Conservation (phyloP, 2,888 invertebrate genomes). For the Pedicia rivosa region DNA sequence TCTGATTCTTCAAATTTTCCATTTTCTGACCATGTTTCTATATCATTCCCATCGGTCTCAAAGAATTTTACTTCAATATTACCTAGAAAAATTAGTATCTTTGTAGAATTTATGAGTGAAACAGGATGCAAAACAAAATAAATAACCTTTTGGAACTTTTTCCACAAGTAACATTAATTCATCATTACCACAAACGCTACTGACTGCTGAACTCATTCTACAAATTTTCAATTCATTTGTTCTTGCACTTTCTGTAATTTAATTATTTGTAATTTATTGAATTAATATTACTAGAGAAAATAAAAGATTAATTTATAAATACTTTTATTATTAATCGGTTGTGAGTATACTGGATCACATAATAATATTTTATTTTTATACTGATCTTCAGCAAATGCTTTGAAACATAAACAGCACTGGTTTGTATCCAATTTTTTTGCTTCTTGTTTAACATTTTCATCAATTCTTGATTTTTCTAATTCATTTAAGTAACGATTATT, state of each 20-base stretch:
- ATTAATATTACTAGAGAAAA: background rate
- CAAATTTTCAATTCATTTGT: slow-evolving; percentile 73
- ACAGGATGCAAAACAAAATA: too few relatives aligned
- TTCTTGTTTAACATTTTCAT: slow-evolving; percentile 38
- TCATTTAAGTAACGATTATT: too few relatives aligned
- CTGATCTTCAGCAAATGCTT: slow-evolving; percentile 48
- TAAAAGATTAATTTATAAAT: slow-evolving; percentile 12
- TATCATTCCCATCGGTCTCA: slow-evolving; percentile 51
- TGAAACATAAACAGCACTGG: slow-evolving; percentile 61
- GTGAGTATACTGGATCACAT: slow-evolving; percentile 53
- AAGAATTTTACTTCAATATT: slow-evolving; percentile 73
- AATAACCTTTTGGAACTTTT: slow-evolving; percentile 77
- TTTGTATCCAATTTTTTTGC: slow-evolving; percentile 60
- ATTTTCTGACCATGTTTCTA: slow-evolving; percentile 50
- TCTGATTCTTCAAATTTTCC: slow-evolving; percentile 66
- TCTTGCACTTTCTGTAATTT: slow-evolving; percentile 59
- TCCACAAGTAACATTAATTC: slow-evolving; percentile 71
- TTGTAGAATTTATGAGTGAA: too few relatives aligned
- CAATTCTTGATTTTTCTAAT: too few relatives aligned
- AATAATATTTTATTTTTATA: slow-evolving; percentile 37
- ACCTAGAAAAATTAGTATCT: slow-evolving; percentile 37
- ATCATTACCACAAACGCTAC: slow-evolving; percentile 56
- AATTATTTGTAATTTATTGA: too few relatives aligned
- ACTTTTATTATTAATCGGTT: slow-evolving; percentile 69
- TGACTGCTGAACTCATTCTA: slow-evolving; percentile 50